Conservation (phyloP, 1,140 invertebrate genomes). For the Drosophila orena region DNA sequence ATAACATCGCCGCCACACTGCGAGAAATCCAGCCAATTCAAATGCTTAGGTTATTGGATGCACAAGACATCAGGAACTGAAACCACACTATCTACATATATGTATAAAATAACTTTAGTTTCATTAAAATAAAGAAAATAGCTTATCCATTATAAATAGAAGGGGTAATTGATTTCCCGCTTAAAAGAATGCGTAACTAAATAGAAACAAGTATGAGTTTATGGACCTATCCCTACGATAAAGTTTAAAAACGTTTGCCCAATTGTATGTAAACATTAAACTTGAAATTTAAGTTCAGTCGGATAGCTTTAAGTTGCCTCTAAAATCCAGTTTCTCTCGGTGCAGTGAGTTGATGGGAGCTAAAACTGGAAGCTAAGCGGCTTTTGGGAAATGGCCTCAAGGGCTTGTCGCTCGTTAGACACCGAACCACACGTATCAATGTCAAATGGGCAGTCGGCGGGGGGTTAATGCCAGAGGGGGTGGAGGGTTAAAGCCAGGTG, state of each 20-base stretch:
- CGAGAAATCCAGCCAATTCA: background rate
- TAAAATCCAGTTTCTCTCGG: background rate
- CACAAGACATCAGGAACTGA: too few species aligned
- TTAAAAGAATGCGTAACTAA: too few species aligned
- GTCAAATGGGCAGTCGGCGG: constrained; percentile 21
- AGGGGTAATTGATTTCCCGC: too few species aligned
- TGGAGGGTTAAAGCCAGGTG: constrained; percentile 1
- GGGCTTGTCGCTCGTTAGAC: constrained; percentile 55
- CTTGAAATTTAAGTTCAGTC: too few species aligned
- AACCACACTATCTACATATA: too few species aligned
- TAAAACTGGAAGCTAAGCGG: constrained; percentile 50
- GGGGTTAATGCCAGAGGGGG: constrained; percentile 11
- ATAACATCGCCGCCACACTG: constrained; percentile 21
- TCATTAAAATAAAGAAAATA: background rate
- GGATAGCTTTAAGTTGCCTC: background rate
- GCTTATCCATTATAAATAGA: too few species aligned
- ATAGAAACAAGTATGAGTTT: too few species aligned
- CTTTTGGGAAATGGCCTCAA: constrained; percentile 60
- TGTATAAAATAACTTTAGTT: too few species aligned
- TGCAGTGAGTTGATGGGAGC: constrained; percentile 16
- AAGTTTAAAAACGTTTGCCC: too few species aligned
- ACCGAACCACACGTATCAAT: constrained; percentile 52
- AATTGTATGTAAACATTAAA: too few species aligned
- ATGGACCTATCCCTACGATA: too few species aligned
- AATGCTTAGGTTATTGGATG: too few species aligned